Conservation (phyloP, 2,113 vertebrate species). For the Oncorhynchus mykiss region DNA sequence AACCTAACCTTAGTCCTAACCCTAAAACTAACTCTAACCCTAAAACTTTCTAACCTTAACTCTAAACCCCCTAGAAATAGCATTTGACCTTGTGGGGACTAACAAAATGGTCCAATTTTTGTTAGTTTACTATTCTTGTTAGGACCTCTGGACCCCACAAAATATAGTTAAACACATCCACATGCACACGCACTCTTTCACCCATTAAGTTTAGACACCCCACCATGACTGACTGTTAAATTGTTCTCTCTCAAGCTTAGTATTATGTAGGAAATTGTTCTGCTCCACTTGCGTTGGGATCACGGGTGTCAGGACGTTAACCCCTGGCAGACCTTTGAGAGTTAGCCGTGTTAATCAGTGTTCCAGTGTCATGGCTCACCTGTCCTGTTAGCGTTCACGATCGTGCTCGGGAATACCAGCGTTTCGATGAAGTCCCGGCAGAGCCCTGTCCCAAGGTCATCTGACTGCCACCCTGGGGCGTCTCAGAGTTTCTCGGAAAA, state of each 20-base stretch:
- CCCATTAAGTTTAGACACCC: neutral
- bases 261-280: neutral
- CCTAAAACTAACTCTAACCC: too few relatives aligned
- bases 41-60: too few relatives aligned
- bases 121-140: too few relatives aligned
- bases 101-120: too few relatives aligned
- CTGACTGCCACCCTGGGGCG: slow-evolving; percentile 11
- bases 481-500: slow-evolving; percentile 21
- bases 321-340: slow-evolving; percentile 52
- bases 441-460: slow-evolving; percentile 56
- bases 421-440: slow-evolving; percentile 37
- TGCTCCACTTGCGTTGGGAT: neutral
- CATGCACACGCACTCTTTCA: neutral
- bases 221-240: neutral
- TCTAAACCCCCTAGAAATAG: too few relatives aligned
- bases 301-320: slow-evolving; percentile 21
- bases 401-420: slow-evolving; percentile 58
- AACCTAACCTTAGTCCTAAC: too few relatives aligned
- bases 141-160: too few relatives aligned
- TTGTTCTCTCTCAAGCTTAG: too few relatives aligned
- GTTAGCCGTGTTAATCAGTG: slow-evolving; percentile 73
- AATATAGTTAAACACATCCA: too few relatives aligned
- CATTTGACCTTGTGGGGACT: too few relatives aligned
- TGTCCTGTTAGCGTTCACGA: slow-evolving; percentile 55
- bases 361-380: slow-evolving; percentile 62